These are phyloP conservation scores for Rhopilema esculentum DNA, from an alignment of 30 jellyfish, hydroid and myxozoan genomes.

Conservation along the genomic window DNA sequence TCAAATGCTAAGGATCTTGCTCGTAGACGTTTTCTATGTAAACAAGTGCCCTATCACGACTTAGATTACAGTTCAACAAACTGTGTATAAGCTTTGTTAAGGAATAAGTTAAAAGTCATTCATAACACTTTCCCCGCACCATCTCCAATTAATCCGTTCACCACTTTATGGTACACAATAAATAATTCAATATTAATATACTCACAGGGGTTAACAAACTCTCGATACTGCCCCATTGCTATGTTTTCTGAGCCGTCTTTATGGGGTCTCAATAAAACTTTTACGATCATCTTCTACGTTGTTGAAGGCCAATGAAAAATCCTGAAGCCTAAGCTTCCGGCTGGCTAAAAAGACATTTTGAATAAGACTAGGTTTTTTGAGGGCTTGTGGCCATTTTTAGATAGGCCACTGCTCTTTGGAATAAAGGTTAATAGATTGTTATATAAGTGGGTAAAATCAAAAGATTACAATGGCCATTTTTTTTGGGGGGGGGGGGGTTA, in stretches of 20 bases:
- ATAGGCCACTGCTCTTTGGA: no score
- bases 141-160: constrained; percentile 40
- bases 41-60: neutral
- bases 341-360: no score
- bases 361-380: no score
- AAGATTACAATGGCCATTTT: neutral
- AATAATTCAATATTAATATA: constrained; percentile 50
- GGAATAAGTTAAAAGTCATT: constrained; percentile 35
- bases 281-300: no score
- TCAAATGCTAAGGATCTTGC: neutral
- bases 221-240: neutral
- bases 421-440: no score
- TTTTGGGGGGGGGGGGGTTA: no score
- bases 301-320: no score
- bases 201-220: neutral
- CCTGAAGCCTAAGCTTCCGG: no score
- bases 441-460: neutral
- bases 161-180: constrained; percentile 53
- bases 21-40: neutral
- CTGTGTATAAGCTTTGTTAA: constrained; percentile 15
- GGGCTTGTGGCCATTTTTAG: no score
- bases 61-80: constrained; percentile 29
- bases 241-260: neutral
- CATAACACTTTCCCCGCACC: constrained; percentile 30
- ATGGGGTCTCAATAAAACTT: neutral